Conservation (phyloP, 2,888 invertebrate species). For the Orthosia cruda region DNA sequence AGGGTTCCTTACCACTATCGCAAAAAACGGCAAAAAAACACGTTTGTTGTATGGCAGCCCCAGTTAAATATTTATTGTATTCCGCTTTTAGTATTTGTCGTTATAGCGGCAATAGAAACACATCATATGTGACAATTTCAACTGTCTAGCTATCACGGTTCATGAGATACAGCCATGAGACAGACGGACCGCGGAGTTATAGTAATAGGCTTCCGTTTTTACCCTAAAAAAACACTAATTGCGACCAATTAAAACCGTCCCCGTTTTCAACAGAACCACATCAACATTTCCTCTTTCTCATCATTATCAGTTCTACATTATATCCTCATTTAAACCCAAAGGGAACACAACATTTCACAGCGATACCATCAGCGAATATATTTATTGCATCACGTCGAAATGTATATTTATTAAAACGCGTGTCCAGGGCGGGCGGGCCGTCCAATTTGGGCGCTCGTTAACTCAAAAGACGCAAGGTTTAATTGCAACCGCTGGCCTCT, state of each 20-base stretch:
- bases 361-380: conserved; percentile 76
- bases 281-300: conserved; percentile 43
- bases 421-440: conserved; percentile 84
- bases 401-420: conserved; percentile 84
- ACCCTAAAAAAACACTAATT: not conserved
- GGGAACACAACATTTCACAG: conserved; percentile 67
- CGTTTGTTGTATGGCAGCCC: too few species aligned
- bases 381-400: conserved; percentile 77
- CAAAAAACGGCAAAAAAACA: too few species aligned
- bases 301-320: conserved; percentile 59
- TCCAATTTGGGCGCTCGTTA: conserved; percentile 91
- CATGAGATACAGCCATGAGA: too few species aligned
- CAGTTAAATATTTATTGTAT: too few species aligned
- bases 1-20: too few species aligned
- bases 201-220: too few species aligned
- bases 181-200: too few species aligned
- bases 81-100: too few species aligned
- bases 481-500: conserved; percentile 90
- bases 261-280: conserved; percentile 14
- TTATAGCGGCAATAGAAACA: too few species aligned
- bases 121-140: too few species aligned
- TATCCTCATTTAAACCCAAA: conserved; percentile 66
- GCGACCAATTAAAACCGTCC: conserved; percentile 19
- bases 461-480: conserved; percentile 90
- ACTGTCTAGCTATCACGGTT: too few species aligned